These are phyloP conservation scores for Myathropa florea DNA, from an alignment of 2,888 invertebrate genomes.

Conservation along the genomic window DNA sequence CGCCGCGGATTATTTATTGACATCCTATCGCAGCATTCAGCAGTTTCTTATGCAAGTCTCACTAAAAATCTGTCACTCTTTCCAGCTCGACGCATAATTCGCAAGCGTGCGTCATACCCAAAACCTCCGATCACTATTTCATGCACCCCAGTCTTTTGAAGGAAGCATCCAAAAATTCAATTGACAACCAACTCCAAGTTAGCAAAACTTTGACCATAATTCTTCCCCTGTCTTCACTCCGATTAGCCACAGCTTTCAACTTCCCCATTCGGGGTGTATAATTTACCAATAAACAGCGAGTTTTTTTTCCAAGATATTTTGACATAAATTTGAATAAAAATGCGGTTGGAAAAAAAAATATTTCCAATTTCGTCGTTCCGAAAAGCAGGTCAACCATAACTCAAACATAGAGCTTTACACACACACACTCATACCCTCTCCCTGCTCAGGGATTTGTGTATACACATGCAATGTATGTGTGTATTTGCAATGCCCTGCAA, in stretches of 20 bases:
- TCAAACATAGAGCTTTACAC: neutral
- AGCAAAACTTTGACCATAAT: neutral
- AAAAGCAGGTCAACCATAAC: conserved; percentile 7
- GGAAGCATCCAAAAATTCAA: neutral
- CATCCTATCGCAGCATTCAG: no score
- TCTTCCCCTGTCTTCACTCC: neutral
- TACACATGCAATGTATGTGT: neutral
- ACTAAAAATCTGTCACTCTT: neutral
- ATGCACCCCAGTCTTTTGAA: neutral
- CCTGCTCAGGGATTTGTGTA: neutral
- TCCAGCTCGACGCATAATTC: neutral
- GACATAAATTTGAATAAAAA: conserved; percentile 23
- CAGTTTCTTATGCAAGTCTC: neutral
- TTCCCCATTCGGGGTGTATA: conserved; percentile 1
- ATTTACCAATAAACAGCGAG: conserved; percentile 12
- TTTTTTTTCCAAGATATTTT: neutral
- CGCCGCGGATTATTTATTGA: no score
- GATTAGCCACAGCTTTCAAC: neutral
- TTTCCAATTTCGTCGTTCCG: neutral
- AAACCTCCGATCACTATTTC: neutral
- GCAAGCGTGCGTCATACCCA: neutral
- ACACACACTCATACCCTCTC: neutral
- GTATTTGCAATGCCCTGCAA: neutral
- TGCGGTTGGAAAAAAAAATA: neutral
- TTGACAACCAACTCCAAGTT: neutral